phyloP scores from a whole-genome alignment of 2,888 invertebrate genomes.

The Brachypterus glaber region DNA sequence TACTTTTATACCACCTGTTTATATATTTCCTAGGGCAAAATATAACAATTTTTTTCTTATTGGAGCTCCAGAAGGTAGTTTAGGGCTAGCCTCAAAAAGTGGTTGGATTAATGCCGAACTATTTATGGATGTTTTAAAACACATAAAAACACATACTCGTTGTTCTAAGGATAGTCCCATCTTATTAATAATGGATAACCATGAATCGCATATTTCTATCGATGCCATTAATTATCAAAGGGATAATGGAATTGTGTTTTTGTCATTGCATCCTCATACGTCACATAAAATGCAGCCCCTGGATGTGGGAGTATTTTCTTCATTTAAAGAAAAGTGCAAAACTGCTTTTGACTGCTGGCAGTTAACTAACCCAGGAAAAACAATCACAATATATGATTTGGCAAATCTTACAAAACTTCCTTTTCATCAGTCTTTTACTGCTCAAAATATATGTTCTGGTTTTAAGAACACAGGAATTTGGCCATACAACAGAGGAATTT shows the following conservation, averaged over 20 bases:
- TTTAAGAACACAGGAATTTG: constrained; percentile 17
- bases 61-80: constrained; percentile 20
- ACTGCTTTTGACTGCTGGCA: constrained; percentile 17
- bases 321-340: constrained; percentile 21
- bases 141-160: too few species aligned
- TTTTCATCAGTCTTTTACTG: constrained; percentile 19
- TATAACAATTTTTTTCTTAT: too few species aligned
- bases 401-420: constrained; percentile 17
- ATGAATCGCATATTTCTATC: constrained; percentile 18
- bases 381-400: constrained; percentile 17
- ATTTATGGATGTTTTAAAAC: constrained; percentile 9
- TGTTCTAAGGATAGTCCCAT: too few species aligned
- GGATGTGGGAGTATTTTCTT: constrained; percentile 21
- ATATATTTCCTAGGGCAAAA: constrained; percentile 25
- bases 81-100: constrained; percentile 18
- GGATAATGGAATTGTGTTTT: constrained; percentile 21
- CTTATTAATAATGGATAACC: constrained; percentile 28
- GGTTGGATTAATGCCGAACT: constrained; percentile 23
- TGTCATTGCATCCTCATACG: constrained; percentile 22
- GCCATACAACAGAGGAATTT: constrained; percentile 19
- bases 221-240: constrained; percentile 8
- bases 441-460: constrained; percentile 16
- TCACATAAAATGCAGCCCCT: constrained; percentile 23
- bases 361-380: constrained; percentile 16
- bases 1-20: constrained; percentile 21